Percentiles rank a stretch among this genome's conserved stretches.
phyloP scores from a whole-genome alignment of 2,113 vertebrate genomes.

The Thamnophis sirtalis region DNA sequence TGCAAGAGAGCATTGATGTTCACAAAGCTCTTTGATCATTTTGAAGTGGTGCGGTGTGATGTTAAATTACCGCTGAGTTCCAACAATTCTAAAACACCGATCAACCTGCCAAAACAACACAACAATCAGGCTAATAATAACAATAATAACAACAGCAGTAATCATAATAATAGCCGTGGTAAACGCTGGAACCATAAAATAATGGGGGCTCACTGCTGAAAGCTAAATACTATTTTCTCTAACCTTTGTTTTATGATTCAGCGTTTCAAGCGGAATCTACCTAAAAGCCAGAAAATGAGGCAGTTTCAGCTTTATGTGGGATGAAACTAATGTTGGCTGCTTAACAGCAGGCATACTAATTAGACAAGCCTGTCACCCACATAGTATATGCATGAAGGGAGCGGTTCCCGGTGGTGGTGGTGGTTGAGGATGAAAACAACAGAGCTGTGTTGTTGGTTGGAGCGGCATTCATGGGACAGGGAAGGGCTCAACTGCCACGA shows the following conservation, averaged over 20 bases:
- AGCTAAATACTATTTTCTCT: constrained; percentile 61
- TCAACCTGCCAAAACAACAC: constrained; percentile 59
- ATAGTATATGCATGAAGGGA: not conserved
- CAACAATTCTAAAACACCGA: constrained; percentile 55
- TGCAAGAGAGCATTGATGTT: constrained; percentile 43
- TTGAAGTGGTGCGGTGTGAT: constrained; percentile 46
- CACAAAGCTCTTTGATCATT: constrained; percentile 53
- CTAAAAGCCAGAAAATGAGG: constrained; percentile 56
- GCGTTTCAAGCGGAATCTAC: constrained; percentile 51
- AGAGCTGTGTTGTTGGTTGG: not conserved
- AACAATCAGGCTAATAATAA: constrained; percentile 29
- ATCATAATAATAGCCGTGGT: constrained; percentile 39
- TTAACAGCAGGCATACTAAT: constrained; percentile 8
- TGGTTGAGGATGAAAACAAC: not conserved
- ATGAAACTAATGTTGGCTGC: constrained; percentile 40
- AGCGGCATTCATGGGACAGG: not conserved
- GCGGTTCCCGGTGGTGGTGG: no score
- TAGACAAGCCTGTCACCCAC: not conserved
- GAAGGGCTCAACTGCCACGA: not conserved
- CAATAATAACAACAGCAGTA: constrained; percentile 31
- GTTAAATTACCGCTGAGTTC: constrained; percentile 58
- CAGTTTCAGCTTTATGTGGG: constrained; percentile 56
- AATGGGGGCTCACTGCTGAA: constrained; percentile 29
- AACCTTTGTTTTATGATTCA: constrained; percentile 53
- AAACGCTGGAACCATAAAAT: constrained; percentile 52